Evolutionary conservation across 2,113 vertebrate genomes (phyloP).

Genomic region (Mungos mungo): DNA sequence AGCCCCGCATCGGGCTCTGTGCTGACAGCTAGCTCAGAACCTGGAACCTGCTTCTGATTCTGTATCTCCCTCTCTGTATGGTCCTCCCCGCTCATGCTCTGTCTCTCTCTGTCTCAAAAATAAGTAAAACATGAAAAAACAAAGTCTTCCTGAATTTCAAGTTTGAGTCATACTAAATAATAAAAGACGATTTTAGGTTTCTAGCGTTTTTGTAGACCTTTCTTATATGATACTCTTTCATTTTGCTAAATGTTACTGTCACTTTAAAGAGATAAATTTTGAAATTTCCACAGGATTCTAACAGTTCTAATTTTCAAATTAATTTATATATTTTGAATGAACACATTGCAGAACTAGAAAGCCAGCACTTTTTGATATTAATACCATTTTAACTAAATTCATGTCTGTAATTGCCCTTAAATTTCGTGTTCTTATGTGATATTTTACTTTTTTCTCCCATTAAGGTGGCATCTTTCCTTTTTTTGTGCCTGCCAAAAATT

Average conservation of each 20-base stretch:
- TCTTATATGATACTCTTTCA: neutral
- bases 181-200: neutral
- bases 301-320: neutral
- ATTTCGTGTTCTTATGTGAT: neutral
- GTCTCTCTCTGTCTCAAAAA: too few relatives aligned
- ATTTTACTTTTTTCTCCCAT: neutral
- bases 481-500: neutral
- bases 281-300: neutral
- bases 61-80: too few relatives aligned
- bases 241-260: slow-evolving; percentile 19
- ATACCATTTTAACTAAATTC: neutral
- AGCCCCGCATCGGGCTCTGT: too few relatives aligned
- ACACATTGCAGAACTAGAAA: neutral
- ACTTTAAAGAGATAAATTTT: neutral
- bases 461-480: neutral
- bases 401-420: neutral
- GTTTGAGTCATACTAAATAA: neutral
- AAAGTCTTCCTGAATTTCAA: neutral
- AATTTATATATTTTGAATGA: neutral
- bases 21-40: too few relatives aligned
- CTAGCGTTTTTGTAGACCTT: neutral
- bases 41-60: too few relatives aligned
- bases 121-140: too few relatives aligned
- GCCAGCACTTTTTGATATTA: neutral
- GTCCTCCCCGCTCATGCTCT: too few relatives aligned